Evolutionary conservation across 2,797 vertebrate genomes (phyloP).

Genomic region (Limnodromus scolopaceus): DNA sequence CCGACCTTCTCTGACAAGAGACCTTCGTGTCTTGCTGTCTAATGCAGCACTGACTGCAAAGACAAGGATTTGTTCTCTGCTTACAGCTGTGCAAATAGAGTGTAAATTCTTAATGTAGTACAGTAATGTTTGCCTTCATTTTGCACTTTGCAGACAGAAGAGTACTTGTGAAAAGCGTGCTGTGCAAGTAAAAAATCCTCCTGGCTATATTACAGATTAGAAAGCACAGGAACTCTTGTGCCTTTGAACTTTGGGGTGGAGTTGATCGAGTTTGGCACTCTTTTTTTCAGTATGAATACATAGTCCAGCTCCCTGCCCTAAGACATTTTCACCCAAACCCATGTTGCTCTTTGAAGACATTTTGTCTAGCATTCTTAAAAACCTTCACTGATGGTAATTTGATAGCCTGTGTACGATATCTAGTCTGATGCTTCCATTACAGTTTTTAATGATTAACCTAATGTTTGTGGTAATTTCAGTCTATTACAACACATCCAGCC

Average conservation of each 20-base stretch:
- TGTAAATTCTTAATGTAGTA: background rate
- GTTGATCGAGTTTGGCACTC: background rate
- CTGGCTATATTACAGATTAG: background rate
- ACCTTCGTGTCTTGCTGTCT: background rate
- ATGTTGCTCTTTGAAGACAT: background rate
- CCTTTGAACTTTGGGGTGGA: background rate
- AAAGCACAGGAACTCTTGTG: background rate
- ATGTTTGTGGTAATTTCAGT: background rate
- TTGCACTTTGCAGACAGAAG: background rate
- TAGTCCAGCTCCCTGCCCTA: background rate
- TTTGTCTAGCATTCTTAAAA: background rate
- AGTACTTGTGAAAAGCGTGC: background rate
- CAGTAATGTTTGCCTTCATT: background rate
- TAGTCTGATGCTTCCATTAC: background rate
- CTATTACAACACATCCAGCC: background rate
- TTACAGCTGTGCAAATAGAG: background rate
- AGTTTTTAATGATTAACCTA: background rate
- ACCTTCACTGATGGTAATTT: background rate
- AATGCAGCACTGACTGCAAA: background rate
- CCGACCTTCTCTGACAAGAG: background rate
- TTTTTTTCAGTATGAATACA: background rate
- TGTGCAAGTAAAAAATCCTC: background rate
- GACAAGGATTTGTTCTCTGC: background rate
- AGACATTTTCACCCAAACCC: background rate
- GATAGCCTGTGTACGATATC: background rate